Conservation (phyloP, 2,113 vertebrate genomes). For the Monarcha castaneiventris region DNA sequence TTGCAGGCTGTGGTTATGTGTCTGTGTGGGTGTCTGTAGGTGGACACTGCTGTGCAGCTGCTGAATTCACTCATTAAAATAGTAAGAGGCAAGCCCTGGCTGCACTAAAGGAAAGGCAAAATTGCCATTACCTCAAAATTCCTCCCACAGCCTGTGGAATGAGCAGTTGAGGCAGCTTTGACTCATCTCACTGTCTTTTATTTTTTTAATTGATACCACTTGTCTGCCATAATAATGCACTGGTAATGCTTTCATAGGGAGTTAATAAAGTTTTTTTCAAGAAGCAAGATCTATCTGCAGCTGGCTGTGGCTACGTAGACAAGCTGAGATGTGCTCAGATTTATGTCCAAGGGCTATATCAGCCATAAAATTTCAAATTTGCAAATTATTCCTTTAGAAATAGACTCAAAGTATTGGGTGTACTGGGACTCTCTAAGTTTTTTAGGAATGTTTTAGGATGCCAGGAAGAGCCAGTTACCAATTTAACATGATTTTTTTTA, state of each 20-base stretch:
- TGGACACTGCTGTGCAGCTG: conserved; percentile 10
- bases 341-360: not conserved
- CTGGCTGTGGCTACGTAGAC: not conserved
- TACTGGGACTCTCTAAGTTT: not conserved
- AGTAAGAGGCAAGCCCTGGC: not conserved
- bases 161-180: not conserved
- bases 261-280: not conserved
- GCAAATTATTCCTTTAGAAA: not conserved
- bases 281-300: not conserved
- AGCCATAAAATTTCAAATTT: not conserved
- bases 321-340: not conserved
- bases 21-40: not conserved
- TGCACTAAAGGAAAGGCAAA: not conserved
- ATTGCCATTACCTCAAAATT: not conserved
- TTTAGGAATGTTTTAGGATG: not conserved
- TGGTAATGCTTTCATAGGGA: not conserved
- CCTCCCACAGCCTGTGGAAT: not conserved
- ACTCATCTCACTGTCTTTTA: not conserved
- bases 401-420: not conserved
- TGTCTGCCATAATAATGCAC: not conserved
- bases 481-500: not conserved
- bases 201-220: not conserved
- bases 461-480: not conserved
- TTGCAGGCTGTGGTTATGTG: not conserved
- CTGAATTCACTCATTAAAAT: not conserved